A percentile compares a stretch with the other conserved stretches of the same genome.
phyloP scores from a whole-genome alignment of 2,113 vertebrate genomes.

The Psettodes erumei region DNA sequence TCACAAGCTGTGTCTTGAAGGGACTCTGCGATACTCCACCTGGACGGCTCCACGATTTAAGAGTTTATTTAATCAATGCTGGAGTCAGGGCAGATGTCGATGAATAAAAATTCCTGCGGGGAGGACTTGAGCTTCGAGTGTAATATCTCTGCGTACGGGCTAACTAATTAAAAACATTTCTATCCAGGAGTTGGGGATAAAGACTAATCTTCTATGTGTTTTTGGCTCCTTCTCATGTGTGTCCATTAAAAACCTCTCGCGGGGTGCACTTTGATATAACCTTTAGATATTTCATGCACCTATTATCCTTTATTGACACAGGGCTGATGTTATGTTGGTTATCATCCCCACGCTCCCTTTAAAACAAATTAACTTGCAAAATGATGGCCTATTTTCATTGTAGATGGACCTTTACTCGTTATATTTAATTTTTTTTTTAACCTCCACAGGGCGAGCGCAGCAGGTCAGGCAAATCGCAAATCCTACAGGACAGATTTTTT shows the following conservation, averaged over 20 bases:
- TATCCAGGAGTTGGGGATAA: conserved; percentile 47
- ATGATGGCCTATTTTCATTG: conserved; percentile 1
- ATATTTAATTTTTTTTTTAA: conserved; percentile 8
- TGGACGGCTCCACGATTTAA: conserved; percentile 64
- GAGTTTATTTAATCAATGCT: conserved; percentile 65
- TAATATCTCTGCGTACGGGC: conserved; percentile 51
- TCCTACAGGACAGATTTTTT: not conserved
- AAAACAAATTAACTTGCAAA: conserved; percentile 6
- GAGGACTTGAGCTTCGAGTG: conserved; percentile 48
- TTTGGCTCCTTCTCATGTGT: not conserved
- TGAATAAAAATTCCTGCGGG: conserved; percentile 62
- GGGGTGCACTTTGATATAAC: conserved; percentile 21
- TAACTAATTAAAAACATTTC: conserved; percentile 71
- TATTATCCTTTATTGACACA: conserved; percentile 2
- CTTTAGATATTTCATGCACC: conserved; percentile 20
- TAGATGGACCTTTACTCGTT: not conserved
- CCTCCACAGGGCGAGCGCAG: not conserved
- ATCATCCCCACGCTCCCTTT: not conserved
- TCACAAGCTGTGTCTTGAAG: not conserved
- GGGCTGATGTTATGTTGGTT: conserved; percentile 2
- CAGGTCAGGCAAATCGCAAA: conserved; percentile 21
- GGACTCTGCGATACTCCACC: conserved; percentile 41
- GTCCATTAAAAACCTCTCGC: conserved; percentile 37
- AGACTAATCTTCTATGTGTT: conserved; percentile 50
- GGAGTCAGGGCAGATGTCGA: conserved; percentile 65